Evolutionary conservation across 2,797 vertebrate genomes (phyloP), one percentile per base, ranked within the genome.

Genomic region (Sebastiscus albofasciatus): DNA sequence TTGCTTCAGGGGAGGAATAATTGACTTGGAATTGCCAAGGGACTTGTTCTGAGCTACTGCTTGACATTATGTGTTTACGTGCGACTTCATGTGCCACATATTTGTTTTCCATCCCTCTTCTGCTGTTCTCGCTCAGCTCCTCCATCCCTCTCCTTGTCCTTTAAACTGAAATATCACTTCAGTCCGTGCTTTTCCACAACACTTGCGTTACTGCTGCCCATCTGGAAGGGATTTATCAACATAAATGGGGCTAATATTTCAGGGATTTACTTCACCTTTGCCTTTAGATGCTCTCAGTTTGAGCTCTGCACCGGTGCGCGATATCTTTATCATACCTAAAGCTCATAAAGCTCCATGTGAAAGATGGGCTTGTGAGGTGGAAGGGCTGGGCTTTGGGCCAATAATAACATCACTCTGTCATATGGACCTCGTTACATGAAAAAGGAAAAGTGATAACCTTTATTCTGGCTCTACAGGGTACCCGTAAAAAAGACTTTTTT

Each of bases 11-110:
- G 74, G 24, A 77, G 61, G 27, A 66, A 69, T 83, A 67, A 87
- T 87, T 87, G 87, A 82, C 66, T 85, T 49, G 26, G 49, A 80
- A 85, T 52, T 67, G 77, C 72, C 55, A 26, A 34, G 66, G 81
- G 71, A 66, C 34, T 58, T 78, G 66, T 69, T 68, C 71, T 61
- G 36, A 82, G 72, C 56, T 71, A 22, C 83, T 72, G 36, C 31
- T 80, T 77, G 72, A 75, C 75, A 75, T 83, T 70, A 42, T 80
- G 73, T 66, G 69, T 81, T 80, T 77, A 29, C 26, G 66, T 67
- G 68, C 62, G 84, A 73, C 65, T 86, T 61, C 31, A 54, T 67
- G 22, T 75, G 2, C 2, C 29, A 33, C 31, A 5, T 71, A 60
- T 84, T 82, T 72, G 33, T 82, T 84, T 84, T 36, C n/a, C 77